Conservation (phyloP, 2,888 invertebrate species). For the Nephrocerus scutellatus region DNA sequence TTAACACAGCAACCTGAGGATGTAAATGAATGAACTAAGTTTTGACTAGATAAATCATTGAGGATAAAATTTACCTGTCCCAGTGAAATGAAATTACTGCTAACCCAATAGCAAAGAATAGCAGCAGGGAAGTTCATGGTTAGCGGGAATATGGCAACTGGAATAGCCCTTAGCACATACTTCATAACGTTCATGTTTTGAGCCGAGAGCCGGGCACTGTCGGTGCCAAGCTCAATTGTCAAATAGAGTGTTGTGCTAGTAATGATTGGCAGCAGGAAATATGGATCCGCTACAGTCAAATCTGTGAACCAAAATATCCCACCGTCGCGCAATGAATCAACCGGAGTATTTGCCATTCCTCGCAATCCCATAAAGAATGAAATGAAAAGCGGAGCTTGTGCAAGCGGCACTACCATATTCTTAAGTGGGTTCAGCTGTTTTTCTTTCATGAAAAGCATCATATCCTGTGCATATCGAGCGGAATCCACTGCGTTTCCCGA, state of each 20-base stretch:
- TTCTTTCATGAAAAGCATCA: slow-evolving; percentile 75
- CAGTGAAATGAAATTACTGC: slow-evolving; percentile 79
- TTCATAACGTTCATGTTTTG: slow-evolving; percentile 65
- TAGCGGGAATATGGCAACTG: slow-evolving; percentile 74
- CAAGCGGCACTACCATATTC: slow-evolving; percentile 67
- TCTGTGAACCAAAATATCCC: slow-evolving; percentile 92
- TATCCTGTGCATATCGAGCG: slow-evolving; percentile 66
- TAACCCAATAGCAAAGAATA: slow-evolving; percentile 83
- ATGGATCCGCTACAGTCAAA: slow-evolving; percentile 85
- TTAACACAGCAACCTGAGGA: slow-evolving; percentile 61
- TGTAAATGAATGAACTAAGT: not conserved
- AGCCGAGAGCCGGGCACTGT: slow-evolving; percentile 59
- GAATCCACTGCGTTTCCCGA: slow-evolving; percentile 75
- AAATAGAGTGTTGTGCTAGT: slow-evolving; percentile 75
- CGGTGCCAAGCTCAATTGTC: slow-evolving; percentile 78
- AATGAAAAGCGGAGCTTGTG: slow-evolving; percentile 84
- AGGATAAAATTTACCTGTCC: slow-evolving; percentile 51
- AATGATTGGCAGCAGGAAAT: slow-evolving; percentile 74
- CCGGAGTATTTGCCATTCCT: slow-evolving; percentile 82
- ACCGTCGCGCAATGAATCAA: slow-evolving; percentile 82
- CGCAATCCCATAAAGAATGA: slow-evolving; percentile 86
- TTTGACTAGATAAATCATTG: not conserved
- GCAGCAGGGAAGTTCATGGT: slow-evolving; percentile 83
- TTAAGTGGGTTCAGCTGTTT: slow-evolving; percentile 75
- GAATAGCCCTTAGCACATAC: slow-evolving; percentile 68